Percentiles rank a stretch among this genome's conserved stretches.
Conservation (phyloP, 2,797 vertebrate genomes). For the Psittacula derbiana region DNA sequence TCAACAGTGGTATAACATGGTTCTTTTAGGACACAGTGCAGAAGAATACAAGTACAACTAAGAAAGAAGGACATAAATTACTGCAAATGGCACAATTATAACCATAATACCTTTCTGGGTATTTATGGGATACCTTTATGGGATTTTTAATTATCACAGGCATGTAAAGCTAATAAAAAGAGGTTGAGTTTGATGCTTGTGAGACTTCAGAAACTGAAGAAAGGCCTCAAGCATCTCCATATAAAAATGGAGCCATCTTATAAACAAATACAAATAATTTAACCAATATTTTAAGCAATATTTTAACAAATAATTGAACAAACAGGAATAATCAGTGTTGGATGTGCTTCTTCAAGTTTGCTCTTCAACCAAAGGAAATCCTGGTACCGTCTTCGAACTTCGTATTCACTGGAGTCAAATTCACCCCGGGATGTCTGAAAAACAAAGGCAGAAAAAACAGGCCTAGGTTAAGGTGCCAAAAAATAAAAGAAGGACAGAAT, state of each 20-base stretch:
- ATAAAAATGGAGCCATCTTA: neutral
- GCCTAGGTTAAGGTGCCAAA: neutral
- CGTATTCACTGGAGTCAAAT: slow-evolving; percentile 93
- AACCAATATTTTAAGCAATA: neutral
- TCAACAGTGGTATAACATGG: neutral
- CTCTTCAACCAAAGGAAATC: slow-evolving; percentile 95
- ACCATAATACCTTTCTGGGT: neutral
- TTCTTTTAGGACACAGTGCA: neutral
- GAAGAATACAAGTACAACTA: neutral
- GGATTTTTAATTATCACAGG: neutral
- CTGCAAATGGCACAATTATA: neutral
- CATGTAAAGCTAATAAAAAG: neutral
- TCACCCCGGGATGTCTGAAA: slow-evolving; percentile 90
- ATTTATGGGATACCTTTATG: neutral
- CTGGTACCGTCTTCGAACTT: slow-evolving; percentile 93
- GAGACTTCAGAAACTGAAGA: neutral
- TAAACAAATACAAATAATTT: neutral
- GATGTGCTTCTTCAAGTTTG: slow-evolving; percentile 89
- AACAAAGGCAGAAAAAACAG: neutral
- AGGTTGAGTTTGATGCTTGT: neutral
- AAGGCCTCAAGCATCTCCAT: neutral
- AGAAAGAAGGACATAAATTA: neutral
- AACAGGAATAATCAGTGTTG: slow-evolving; percentile 92
- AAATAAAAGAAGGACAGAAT: neutral
- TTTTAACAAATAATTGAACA: slow-evolving; percentile 52